These are phyloP conservation scores for Danio albolineatus DNA, from an alignment of 2,797 vertebrate genomes.

Conservation along the genomic window DNA sequence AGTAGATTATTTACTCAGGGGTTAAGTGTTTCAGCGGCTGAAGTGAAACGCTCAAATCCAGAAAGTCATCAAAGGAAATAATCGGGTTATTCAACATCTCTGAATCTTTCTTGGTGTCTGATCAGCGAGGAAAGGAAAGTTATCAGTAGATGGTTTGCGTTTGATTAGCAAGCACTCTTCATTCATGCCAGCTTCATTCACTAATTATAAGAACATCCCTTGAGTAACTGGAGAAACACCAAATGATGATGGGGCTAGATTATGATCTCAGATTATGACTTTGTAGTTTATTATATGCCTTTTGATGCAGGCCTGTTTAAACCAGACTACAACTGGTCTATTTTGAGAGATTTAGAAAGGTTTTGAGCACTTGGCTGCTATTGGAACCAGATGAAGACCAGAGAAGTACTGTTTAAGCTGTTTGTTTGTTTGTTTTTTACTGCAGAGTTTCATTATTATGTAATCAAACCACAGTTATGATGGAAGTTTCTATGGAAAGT, in stretches of 20 bases:
- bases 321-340: neutral
- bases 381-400: neutral
- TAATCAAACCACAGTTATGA: too few relatives aligned
- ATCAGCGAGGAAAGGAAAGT: neutral
- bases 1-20: constrained; percentile 52
- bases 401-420: neutral
- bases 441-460: too few relatives aligned
- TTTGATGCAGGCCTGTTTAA: neutral
- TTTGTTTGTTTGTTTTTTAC: too few relatives aligned
- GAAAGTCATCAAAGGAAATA: constrained; percentile 36
- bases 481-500: too few relatives aligned
- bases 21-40: constrained; percentile 51
- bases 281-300: neutral
- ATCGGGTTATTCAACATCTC: constrained; percentile 28
- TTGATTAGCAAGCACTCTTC: neutral
- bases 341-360: neutral
- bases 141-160: constrained; percentile 8
- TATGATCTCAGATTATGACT: constrained; percentile 11
- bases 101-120: constrained; percentile 22
- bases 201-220: constrained; percentile 7
- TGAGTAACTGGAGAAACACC: neutral
- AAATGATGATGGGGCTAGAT: constrained; percentile 10
- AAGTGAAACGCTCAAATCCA: constrained; percentile 46
- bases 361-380: neutral
- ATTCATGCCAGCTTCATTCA: constrained; percentile 9